Percentiles rank a stretch among this genome's conserved stretches.
phyloP scores from a whole-genome alignment of 2,113 vertebrate species.

The Apistogramma diplotaenia region DNA sequence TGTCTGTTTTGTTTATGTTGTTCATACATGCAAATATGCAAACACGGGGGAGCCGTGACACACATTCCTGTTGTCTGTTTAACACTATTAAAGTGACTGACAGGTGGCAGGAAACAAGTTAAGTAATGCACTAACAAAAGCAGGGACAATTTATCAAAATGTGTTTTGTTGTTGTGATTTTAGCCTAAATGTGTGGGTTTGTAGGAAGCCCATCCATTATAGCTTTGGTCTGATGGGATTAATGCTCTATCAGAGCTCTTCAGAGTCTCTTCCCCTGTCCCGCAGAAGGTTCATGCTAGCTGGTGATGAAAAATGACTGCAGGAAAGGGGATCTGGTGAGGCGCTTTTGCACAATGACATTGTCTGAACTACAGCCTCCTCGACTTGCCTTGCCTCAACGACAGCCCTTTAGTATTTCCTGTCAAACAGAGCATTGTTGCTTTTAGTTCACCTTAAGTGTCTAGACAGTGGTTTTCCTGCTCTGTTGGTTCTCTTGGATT shows the following conservation, averaged over 20 bases:
- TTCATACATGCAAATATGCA: neutral
- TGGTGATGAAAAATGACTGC: conserved; percentile 65
- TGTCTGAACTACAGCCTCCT: conserved; percentile 74
- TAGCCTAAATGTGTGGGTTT: neutral
- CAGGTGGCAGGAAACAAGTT: neutral
- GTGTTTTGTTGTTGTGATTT: neutral
- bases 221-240: neutral
- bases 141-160: neutral
- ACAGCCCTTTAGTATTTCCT: conserved; percentile 80
- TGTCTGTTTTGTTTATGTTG: neutral
- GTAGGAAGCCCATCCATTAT: neutral
- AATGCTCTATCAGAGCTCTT: neutral
- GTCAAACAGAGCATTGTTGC: conserved; percentile 79
- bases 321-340: conserved; percentile 73
- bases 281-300: conserved; percentile 63
- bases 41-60: neutral
- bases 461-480: conserved; percentile 83
- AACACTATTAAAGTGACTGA: neutral
- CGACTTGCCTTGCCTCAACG: conserved; percentile 66
- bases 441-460: conserved; percentile 81
- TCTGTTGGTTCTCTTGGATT: conserved; percentile 79
- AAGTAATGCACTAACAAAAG: neutral
- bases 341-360: conserved; percentile 73
- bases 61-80: neutral
- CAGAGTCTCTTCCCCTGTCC: conserved; percentile 20